Percentiles rank a stretch among this genome's conserved stretches.
Conservation (phyloP, 2,113 vertebrate species). For the Papio anubis region DNA sequence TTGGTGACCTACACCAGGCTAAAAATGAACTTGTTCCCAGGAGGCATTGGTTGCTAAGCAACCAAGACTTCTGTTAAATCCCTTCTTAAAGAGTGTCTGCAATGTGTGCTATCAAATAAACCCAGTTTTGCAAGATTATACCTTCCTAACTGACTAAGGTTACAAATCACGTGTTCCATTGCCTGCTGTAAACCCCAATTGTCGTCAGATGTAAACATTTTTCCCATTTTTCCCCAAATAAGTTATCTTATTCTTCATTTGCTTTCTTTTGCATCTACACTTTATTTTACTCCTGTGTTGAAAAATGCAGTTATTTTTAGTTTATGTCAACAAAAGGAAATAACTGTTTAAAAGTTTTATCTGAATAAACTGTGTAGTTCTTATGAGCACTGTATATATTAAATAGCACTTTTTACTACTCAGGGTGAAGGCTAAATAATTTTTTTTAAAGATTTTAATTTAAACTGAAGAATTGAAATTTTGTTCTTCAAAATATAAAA, state of each 20-base stretch:
- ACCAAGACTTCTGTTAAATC: background rate
- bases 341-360: background rate
- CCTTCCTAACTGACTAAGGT: background rate
- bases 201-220: background rate
- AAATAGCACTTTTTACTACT: background rate
- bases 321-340: background rate
- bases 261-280: background rate
- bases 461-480: background rate
- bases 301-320: background rate
- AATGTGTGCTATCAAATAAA: background rate
- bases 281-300: background rate
- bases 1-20: background rate
- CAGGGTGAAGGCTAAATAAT: background rate
- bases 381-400: background rate
- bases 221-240: background rate
- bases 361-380: background rate
- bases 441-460: conserved; percentile 22
- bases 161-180: background rate
- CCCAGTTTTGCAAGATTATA: background rate
- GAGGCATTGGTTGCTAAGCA: conserved; percentile 41
- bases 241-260: background rate
- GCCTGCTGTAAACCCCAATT: background rate
- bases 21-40: background rate
- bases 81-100: background rate
- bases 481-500: background rate